phyloP scores from a whole-genome alignment of 2,888 invertebrate genomes.

The Pachliopta kotzebuea region DNA sequence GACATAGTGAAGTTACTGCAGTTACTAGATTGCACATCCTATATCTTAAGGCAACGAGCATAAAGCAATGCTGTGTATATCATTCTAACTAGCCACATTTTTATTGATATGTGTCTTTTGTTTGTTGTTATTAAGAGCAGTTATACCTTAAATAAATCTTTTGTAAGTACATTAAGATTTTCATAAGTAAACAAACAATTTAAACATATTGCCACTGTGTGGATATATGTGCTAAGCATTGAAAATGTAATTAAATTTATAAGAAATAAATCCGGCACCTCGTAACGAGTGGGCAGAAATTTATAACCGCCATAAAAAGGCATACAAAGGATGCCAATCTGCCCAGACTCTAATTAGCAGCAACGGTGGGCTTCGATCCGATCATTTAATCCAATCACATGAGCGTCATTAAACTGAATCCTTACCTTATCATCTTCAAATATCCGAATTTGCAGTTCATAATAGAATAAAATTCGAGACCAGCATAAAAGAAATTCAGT shows the following conservation, averaged over 20 bases:
- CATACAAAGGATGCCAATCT: conserved; percentile 53
- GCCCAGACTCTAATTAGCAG: conserved; percentile 50
- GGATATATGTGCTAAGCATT: conserved; percentile 41
- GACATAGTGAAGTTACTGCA: too few species aligned
- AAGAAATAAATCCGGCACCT: conserved; percentile 49
- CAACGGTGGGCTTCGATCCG: conserved; percentile 34
- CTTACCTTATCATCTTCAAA: not conserved
- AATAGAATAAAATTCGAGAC: not conserved
- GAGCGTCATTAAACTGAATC: conserved; percentile 1
- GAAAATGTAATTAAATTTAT: conserved; percentile 59
- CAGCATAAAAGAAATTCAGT: not conserved
- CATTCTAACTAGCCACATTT: too few species aligned
- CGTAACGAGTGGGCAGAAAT: conserved; percentile 54
- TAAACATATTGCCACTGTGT: conserved; percentile 33
- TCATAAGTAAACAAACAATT: not conserved
- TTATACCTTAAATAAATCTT: not conserved
- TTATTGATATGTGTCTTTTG: too few species aligned
- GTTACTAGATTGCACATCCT: too few species aligned
- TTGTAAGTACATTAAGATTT: not conserved
- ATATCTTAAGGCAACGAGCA: too few species aligned
- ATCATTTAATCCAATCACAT: not conserved
- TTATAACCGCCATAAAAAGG: conserved; percentile 64
- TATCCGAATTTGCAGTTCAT: not conserved
- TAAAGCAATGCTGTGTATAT: too few species aligned
- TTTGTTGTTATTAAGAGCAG: not conserved